A percentile compares a stretch with the other conserved stretches of the same genome.
phyloP scores from a whole-genome alignment of 2,888 invertebrate genomes.

The Drosophila affinis region DNA sequence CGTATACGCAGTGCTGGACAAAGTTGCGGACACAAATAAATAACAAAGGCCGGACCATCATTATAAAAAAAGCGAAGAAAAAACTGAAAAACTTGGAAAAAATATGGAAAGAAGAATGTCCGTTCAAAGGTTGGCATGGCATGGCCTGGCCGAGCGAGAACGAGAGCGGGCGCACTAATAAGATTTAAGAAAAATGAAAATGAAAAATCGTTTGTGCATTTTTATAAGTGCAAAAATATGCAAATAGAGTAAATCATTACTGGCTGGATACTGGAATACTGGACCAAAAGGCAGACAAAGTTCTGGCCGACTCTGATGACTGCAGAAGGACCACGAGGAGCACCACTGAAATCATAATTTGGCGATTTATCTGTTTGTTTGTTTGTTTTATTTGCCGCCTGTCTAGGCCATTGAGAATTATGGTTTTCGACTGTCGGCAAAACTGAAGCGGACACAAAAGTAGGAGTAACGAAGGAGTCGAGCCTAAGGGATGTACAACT shows the following conservation, averaged over 20 bases:
- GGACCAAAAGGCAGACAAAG: conserved; percentile 65
- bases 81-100: conserved; percentile 17
- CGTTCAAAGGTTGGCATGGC: conserved; percentile 53
- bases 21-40: conserved; percentile 56
- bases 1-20: conserved; percentile 44
- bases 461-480: conserved; percentile 32
- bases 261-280: conserved; percentile 21
- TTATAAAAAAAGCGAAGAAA: conserved; percentile 32
- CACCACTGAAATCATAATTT: conserved; percentile 64
- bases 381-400: conserved; percentile 68
- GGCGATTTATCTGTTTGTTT: conserved; percentile 77
- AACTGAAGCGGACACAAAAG: conserved; percentile 61
- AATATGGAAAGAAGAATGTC: conserved; percentile 1
- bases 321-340: conserved; percentile 17
- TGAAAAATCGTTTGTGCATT: conserved; percentile 81
- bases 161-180: conserved; percentile 68
- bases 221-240: conserved; percentile 82
- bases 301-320: conserved; percentile 45
- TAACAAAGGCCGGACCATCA: conserved; percentile 41
- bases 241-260: conserved; percentile 82
- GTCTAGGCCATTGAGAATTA: conserved; percentile 71
- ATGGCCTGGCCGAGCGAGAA: conserved; percentile 30
- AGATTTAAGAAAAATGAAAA: conserved; percentile 76
- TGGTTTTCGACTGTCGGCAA: conserved; percentile 67
- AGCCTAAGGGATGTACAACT: conserved; percentile 22